A percentile compares a stretch with the other conserved stretches of the same genome.
These are phyloP conservation scores for Sialis lutaria DNA, from an alignment of 2,888 invertebrate genomes.

Conservation along the genomic window DNA sequence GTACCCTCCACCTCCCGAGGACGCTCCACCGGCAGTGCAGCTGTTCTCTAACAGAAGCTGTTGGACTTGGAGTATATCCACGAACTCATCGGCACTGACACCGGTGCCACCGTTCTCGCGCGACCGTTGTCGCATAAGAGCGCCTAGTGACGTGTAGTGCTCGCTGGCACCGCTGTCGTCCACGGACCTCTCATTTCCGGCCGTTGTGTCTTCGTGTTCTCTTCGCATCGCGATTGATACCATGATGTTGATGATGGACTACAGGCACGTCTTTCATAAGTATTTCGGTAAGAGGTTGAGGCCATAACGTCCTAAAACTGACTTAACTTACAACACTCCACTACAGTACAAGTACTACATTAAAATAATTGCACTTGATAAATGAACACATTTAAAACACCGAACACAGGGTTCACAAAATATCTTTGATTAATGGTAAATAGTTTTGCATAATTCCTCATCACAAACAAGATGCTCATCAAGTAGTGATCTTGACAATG, in stretches of 20 bases:
- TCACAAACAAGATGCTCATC: too few species aligned
- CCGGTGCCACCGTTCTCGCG: constrained; percentile 15
- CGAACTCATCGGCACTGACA: constrained; percentile 45
- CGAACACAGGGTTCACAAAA: too few species aligned
- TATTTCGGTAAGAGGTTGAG: too few species aligned
- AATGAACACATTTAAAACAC: too few species aligned
- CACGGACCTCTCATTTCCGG: background rate
- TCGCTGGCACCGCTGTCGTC: background rate
- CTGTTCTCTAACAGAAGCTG: constrained; percentile 43
- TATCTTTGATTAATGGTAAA: too few species aligned
- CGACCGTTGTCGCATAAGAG: constrained; percentile 17
- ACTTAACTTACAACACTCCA: too few species aligned
- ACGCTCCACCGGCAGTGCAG: constrained; percentile 14
- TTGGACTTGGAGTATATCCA: constrained; percentile 70
- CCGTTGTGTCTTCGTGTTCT: constrained; percentile 41
- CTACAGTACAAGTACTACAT: too few species aligned
- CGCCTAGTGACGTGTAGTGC: constrained; percentile 12
- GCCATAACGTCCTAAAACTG: too few species aligned
- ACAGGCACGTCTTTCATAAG: too few species aligned
- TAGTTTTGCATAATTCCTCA: too few species aligned
- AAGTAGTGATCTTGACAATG: too few species aligned
- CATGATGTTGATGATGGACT: constrained; percentile 19
- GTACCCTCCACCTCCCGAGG: constrained; percentile 18
- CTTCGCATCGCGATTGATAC: constrained; percentile 53
- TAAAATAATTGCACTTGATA: too few species aligned